Evolutionary conservation across 2,113 vertebrate species (phyloP).

Genomic region (Pseudorhombus dupliciocellatus): DNA sequence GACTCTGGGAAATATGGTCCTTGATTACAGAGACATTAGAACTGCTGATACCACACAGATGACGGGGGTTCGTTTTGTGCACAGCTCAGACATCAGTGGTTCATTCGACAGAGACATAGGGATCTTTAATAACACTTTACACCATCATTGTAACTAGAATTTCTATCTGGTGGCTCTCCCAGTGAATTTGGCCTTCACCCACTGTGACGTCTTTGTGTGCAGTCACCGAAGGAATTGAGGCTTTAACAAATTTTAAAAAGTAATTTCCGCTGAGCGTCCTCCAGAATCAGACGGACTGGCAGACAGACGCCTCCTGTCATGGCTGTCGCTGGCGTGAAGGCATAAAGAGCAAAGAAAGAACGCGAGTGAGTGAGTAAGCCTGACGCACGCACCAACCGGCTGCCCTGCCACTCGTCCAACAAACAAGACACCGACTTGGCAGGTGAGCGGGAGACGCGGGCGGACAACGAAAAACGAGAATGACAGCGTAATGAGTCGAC

Average conservation of each 20-base stretch:
- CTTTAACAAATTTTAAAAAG: background rate
- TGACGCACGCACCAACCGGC: slow-evolving; percentile 29
- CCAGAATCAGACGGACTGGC: background rate
- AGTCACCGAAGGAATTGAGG: no score
- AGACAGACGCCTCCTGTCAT: background rate
- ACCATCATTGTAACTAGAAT: slow-evolving; percentile 4
- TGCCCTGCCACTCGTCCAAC: slow-evolving; percentile 37
- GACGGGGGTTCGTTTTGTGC: background rate
- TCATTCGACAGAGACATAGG: background rate
- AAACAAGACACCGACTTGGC: slow-evolving; percentile 63
- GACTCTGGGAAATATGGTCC: background rate
- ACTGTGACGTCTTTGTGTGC: background rate
- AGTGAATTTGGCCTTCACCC: background rate
- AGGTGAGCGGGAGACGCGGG: slow-evolving; percentile 61
- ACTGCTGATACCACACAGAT: no score
- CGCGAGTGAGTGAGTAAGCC: slow-evolving; percentile 4
- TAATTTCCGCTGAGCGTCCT: background rate
- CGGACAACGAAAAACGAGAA: slow-evolving; percentile 14
- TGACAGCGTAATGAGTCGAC: slow-evolving; percentile 30
- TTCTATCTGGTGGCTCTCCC: background rate
- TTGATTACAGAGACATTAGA: background rate
- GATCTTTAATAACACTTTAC: slow-evolving; percentile 3
- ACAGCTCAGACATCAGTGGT: background rate
- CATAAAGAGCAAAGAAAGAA: slow-evolving; percentile 20
- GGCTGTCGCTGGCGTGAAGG: background rate